Conservation (phyloP, 2,888 invertebrate genomes). For the Oscheius sp. region DNA sequence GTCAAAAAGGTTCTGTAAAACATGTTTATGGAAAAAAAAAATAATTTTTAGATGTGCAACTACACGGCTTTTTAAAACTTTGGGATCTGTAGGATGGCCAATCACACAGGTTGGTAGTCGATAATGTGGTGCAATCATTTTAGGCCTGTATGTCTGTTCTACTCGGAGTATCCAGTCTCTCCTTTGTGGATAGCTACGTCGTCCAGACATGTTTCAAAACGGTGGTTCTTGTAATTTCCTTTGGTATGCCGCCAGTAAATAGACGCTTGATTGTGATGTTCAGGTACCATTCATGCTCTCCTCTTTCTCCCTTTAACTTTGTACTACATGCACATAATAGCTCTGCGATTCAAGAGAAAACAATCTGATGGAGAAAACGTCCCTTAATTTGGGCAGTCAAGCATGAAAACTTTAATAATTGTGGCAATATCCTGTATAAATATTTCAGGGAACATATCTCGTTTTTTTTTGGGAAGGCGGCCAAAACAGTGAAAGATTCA, state of each 20-base stretch:
- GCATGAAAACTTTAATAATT: neutral
- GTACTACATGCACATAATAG: slow-evolving; percentile 44
- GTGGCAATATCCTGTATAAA: neutral
- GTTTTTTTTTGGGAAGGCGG: too few relatives aligned
- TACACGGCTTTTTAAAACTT: slow-evolving; percentile 43
- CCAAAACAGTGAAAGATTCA: too few relatives aligned
- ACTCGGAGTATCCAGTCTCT: slow-evolving; percentile 62
- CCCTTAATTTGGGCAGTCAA: neutral
- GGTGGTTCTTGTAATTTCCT: slow-evolving; percentile 62
- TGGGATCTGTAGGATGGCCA: slow-evolving; percentile 67
- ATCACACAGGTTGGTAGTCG: slow-evolving; percentile 48
- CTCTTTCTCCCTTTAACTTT: slow-evolving; percentile 63
- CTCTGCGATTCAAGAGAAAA: neutral
- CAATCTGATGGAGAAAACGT: neutral
- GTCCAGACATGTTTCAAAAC: slow-evolving; percentile 70
- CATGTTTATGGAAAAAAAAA: neutral
- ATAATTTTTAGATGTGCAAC: slow-evolving; percentile 25
- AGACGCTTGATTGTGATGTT: neutral
- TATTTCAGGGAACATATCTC: too few relatives aligned
- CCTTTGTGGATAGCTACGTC: slow-evolving; percentile 63
- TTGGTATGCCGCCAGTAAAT: slow-evolving; percentile 45
- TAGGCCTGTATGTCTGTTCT: slow-evolving; percentile 62
- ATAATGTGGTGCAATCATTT: neutral
- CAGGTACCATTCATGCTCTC: slow-evolving; percentile 64
- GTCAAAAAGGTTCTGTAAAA: neutral